A percentile compares a stretch with the other conserved stretches of the same genome.
Conservation (phyloP, 2,888 invertebrate genomes). For the Raillietiella orientalis region DNA sequence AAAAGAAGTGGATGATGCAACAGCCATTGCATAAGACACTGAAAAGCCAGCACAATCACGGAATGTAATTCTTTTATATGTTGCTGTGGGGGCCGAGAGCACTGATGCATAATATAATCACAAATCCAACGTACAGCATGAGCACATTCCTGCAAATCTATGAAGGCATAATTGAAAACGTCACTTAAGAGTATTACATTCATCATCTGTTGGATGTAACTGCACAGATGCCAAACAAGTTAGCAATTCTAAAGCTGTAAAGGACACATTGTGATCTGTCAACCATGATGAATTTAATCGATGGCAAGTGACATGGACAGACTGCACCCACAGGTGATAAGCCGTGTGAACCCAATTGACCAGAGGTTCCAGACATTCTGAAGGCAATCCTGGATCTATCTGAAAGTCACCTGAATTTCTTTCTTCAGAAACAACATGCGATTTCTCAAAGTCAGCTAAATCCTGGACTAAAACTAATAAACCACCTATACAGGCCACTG, state of each 20-base stretch:
- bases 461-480: constrained; percentile 43
- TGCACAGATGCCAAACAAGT: constrained; percentile 66
- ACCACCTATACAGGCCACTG: constrained; percentile 16
- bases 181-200: constrained; percentile 6
- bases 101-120: constrained; percentile 85
- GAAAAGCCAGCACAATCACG: constrained; percentile 67
- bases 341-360: constrained; percentile 30
- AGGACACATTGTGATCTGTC: constrained; percentile 64
- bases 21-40: constrained; percentile 57
- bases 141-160: constrained; percentile 62
- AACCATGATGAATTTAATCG: constrained; percentile 86
- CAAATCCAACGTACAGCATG: constrained; percentile 89
- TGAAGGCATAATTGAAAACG: constrained; percentile 8
- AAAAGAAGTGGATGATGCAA: constrained; percentile 61
- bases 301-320: constrained; percentile 77
- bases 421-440: neutral
- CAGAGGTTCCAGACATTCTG: neutral
- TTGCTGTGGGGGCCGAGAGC: constrained; percentile 67
- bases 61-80: constrained; percentile 55
- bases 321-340: constrained; percentile 58
- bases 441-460: constrained; percentile 34
- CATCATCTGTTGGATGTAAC: constrained; percentile 3
- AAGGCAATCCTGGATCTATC: too few relatives aligned
- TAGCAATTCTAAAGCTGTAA: constrained; percentile 69
- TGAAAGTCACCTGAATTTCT: neutral